Conservation (phyloP, 2,113 vertebrate species). For the Marmota flaviventris region DNA sequence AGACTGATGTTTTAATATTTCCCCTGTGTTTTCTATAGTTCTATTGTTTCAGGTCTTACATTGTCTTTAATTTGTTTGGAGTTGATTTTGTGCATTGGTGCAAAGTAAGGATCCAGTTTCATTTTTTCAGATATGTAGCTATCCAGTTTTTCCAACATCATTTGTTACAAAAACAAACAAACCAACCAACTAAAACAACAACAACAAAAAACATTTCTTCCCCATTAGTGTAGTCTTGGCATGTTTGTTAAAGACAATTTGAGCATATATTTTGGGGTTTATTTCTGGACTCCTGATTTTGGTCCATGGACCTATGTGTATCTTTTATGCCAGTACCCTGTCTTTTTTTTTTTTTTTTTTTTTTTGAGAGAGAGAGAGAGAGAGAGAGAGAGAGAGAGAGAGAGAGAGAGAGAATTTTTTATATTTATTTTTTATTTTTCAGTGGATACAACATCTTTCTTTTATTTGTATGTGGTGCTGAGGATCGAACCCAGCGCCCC, state of each 20-base stretch:
- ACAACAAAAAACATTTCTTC: not conserved
- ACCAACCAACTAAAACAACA: too few species aligned
- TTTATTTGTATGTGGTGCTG: too few species aligned
- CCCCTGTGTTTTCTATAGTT: not conserved
- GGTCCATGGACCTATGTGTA: too few species aligned
- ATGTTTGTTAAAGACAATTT: not conserved
- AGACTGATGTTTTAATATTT: not conserved
- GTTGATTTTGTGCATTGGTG: not conserved
- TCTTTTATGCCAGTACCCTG: too few species aligned
- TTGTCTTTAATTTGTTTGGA: not conserved
- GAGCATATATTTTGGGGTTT: not conserved
- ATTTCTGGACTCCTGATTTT: not conserved
- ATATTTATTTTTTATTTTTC: too few species aligned
- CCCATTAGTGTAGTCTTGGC: not conserved
- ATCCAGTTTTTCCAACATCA: not conserved
- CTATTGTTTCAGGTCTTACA: not conserved
- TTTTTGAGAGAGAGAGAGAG: too few species aligned
- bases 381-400: too few species aligned
- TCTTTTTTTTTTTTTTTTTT: too few species aligned
- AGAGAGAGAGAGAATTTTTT: too few species aligned
- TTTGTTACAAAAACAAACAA: not conserved
- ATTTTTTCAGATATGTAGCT: not conserved
- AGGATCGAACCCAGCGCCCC: too few species aligned
- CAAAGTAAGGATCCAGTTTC: not conserved
- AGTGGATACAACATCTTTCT: too few species aligned